Base-by-base conservation (phyloP, 2,888 invertebrate genomes). In the Polyploca ridens region DNA sequence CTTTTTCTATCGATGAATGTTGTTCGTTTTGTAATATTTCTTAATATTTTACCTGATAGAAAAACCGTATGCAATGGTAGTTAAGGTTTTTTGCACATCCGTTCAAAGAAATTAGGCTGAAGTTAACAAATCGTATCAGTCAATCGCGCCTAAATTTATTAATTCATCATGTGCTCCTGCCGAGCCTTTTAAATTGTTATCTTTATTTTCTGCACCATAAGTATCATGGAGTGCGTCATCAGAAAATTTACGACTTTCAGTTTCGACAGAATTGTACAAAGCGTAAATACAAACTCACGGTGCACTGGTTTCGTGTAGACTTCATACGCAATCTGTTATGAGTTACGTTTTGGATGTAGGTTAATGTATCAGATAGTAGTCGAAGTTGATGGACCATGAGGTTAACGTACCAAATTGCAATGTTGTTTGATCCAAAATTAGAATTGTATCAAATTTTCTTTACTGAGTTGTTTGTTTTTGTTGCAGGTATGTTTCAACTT, bases 191-290 rank as follows among this genome's bases (percentile, higher is more conserved):
- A 76, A 73, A 69, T 64, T 57, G 60, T 73, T 65, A 71, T 79
- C 76, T 82, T 77, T 79, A 81, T 80, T 76, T 71, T 77, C 75
- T 75, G 67, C 72, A 66, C 68, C 67, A 72, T 77, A 80, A 82
- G 76, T 76, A 79, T 77, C 76, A 78, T 68, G 64, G 65, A 68
- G 76, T 78, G 74, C 75, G 78, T 78, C 78, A 81, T 83, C 80
- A 81, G 77, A 79, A 78, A 80, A 73, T 79, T 79, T 76, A 83
- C 75, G 73, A 82, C 86, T 87, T 87, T 91, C 88, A 78, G 83
- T 93, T 92, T 91, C 90, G 75, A 86, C 89, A 90, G 83, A 84
- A 83, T 75, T 81, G 84, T 85, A 85, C 87, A 86, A 87, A 87
- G 81, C 82, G 78, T 82, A 84, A 84, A 84, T 78, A 75, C 75